Conservation (phyloP, 92 coral and sea anemone genomes). For the Zoanthus gigantus region DNA sequence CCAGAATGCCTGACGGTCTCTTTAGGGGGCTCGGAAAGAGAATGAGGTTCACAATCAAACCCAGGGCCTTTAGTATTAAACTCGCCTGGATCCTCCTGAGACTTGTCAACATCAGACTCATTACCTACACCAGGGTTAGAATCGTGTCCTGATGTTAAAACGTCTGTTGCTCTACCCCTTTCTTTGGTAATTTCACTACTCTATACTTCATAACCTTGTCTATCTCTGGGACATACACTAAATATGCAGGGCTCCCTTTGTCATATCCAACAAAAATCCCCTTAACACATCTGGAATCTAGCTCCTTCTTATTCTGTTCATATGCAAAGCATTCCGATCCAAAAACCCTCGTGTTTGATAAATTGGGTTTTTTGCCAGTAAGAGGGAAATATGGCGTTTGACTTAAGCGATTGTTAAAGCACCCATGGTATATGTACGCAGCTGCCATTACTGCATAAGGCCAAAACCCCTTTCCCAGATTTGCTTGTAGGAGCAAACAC, state of each 20-base stretch:
- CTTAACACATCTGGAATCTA: constrained; percentile 52
- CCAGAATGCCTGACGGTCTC: constrained; percentile 25
- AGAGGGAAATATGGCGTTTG: constrained; percentile 56
- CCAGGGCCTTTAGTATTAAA: constrained; percentile 40
- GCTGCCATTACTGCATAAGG: constrained; percentile 59
- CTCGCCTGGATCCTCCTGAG: constrained; percentile 43
- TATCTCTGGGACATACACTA: no score
- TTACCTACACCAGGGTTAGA: constrained; percentile 27
- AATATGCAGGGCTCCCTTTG: constrained; percentile 62
- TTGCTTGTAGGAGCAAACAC: constrained; percentile 34
- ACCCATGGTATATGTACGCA: constrained; percentile 46
- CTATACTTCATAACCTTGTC: constrained; percentile 52
- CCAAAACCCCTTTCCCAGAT: constrained; percentile 48
- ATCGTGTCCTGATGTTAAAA: constrained; percentile 28
- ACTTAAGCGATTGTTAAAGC: constrained; percentile 35
- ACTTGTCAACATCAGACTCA: constrained; percentile 39
- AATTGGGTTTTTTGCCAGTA: constrained; percentile 55
- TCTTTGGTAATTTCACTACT: constrained; percentile 59
- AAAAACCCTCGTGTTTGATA: constrained; percentile 68
- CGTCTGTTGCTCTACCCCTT: constrained; percentile 30
- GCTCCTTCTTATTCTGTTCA: constrained; percentile 52
- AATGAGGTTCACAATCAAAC: constrained; percentile 27
- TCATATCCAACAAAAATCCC: constrained; percentile 59
- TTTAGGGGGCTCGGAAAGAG: constrained; percentile 21
- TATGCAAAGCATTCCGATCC: constrained; percentile 62